Conservation (phyloP, 1,140 invertebrate genomes). For the Brachionus plicatilis region DNA sequence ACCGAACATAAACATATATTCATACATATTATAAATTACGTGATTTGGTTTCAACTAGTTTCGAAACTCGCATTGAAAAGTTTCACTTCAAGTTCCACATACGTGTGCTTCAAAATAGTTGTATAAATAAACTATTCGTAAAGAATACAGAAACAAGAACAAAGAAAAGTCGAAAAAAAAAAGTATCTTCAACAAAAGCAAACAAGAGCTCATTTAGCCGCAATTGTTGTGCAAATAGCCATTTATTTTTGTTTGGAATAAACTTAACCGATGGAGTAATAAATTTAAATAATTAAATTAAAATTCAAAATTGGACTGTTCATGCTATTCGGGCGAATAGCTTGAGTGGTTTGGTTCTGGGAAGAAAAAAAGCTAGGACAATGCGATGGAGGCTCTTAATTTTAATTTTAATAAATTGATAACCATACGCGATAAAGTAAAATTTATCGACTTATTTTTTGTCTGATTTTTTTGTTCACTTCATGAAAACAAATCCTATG, state of each 20-base stretch:
- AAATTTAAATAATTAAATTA: neutral
- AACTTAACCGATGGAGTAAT: neutral
- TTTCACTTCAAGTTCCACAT: neutral
- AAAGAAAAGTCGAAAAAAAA: neutral
- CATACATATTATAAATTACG: neutral
- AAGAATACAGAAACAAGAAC: neutral
- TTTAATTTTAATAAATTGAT: conserved; percentile 5
- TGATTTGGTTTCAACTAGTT: neutral
- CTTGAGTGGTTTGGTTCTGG: neutral
- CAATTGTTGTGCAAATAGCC: neutral
- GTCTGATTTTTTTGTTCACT: neutral
- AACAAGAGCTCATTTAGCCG: neutral
- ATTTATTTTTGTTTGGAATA: neutral
- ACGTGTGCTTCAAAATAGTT: neutral
- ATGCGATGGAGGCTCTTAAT: neutral
- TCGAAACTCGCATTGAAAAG: neutral
- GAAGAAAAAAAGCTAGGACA: neutral
- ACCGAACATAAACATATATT: neutral
- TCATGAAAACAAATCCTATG: neutral
- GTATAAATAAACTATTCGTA: neutral
- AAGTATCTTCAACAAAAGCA: neutral
- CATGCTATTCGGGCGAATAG: neutral
- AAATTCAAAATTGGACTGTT: neutral
- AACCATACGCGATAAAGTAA: neutral
- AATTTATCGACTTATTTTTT: conserved; percentile 2